phyloP scores from a whole-genome alignment of 2,888 invertebrate genomes.

The Epinotia nisella region DNA sequence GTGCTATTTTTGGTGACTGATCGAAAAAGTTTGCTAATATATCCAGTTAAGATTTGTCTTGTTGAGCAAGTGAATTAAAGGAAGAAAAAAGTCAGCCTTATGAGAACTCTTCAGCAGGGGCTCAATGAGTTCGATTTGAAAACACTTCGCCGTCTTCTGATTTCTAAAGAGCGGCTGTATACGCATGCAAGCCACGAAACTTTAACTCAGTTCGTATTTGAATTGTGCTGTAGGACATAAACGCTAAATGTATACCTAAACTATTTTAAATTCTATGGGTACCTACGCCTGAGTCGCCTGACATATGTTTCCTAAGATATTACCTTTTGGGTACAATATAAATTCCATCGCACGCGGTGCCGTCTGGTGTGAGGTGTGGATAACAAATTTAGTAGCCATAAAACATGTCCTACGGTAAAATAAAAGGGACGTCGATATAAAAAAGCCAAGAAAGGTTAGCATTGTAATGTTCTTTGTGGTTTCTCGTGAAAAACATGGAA shows the following conservation, averaged over 20 bases:
- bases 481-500: neutral
- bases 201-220: neutral
- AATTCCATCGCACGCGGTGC: neutral
- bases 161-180: neutral
- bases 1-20: no score
- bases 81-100: no score
- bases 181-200: neutral
- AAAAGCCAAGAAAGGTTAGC: neutral
- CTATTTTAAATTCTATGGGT: neutral
- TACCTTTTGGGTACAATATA: neutral
- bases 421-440: neutral
- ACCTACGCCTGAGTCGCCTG: no score
- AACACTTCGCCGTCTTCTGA: neutral
- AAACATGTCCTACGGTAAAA: neutral
- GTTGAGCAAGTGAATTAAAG: no score
- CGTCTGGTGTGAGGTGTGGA: neutral
- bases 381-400: neutral
- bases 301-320: neutral
- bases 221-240: neutral
- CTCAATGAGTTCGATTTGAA: neutral
- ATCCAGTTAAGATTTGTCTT: no score
- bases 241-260: neutral
- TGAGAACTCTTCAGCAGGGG: no score
- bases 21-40: no score
- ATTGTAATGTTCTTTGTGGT: neutral